A percentile compares a stretch with the other conserved stretches of the same genome.
phyloP scores from a whole-genome alignment of 2,888 invertebrate species.

The Aphodius sticticus region DNA sequence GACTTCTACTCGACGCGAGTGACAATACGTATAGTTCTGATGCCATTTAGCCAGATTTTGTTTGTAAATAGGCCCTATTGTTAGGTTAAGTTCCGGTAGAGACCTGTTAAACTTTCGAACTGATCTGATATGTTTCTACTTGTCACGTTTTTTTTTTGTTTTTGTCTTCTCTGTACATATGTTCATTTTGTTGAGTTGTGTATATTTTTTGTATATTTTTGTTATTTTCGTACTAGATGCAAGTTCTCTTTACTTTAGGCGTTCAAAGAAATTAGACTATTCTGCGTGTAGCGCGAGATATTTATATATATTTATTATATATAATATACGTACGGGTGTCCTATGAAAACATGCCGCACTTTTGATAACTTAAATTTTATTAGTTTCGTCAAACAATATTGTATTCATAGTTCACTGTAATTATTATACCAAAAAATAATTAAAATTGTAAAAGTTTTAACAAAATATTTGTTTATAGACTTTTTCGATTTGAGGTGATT shows the following conservation, averaged over 20 bases:
- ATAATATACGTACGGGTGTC: not conserved
- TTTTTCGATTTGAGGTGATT: no score
- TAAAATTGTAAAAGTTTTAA: no score
- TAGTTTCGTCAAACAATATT: no score
- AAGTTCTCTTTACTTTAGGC: not conserved
- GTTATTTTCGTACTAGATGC: constrained; percentile 6
- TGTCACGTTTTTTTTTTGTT: constrained; percentile 9
- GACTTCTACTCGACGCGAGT: no score
- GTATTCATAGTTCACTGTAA: no score
- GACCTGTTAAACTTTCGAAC: not conserved
- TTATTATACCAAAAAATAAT: no score
- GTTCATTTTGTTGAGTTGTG: constrained; percentile 7
- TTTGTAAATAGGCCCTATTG: not conserved
- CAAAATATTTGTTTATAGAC: no score
- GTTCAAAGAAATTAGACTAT: constrained; percentile 8
- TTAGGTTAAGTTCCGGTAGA: not conserved
- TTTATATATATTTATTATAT: not conserved
- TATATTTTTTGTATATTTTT: not conserved
- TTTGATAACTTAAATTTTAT: no score
- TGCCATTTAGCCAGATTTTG: constrained; percentile 12
- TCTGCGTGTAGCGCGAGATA: not conserved
- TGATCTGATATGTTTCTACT: not conserved
- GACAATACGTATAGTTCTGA: not conserved
- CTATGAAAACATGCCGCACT: no score
- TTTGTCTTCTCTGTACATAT: constrained; percentile 7